Conservation (phyloP, 2,888 invertebrate genomes). For the Branchellion lobata region DNA sequence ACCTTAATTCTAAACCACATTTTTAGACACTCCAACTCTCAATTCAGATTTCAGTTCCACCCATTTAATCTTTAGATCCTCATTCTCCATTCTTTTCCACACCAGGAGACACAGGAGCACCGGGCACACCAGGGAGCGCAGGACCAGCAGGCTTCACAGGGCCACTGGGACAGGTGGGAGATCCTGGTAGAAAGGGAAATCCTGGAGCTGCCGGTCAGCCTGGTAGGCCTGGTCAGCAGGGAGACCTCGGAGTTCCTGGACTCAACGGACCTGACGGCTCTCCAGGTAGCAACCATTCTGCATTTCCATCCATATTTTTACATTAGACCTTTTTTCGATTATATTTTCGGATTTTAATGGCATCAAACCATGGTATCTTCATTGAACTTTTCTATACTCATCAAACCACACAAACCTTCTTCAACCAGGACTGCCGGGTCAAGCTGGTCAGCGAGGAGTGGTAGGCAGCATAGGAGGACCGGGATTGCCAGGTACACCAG, state of each 20-base stretch:
- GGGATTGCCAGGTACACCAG: slow-evolving; percentile 52
- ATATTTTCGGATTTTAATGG: too few species aligned
- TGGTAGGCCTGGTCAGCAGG: slow-evolving; percentile 19
- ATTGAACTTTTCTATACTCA: background rate
- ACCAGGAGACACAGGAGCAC: slow-evolving; percentile 30
- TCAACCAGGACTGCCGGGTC: slow-evolving; percentile 1
- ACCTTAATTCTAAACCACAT: background rate
- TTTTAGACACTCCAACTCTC: background rate
- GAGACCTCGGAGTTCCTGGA: slow-evolving; percentile 26
- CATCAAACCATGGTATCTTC: background rate
- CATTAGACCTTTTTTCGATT: too few species aligned
- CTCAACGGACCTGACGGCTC: slow-evolving; percentile 8
- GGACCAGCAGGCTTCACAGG: slow-evolving; percentile 39
- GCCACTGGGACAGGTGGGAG: slow-evolving; percentile 36
- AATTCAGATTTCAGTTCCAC: background rate
- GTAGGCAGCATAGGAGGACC: too few species aligned
- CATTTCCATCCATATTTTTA: too few species aligned
- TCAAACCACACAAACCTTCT: too few species aligned
- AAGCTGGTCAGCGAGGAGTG: slow-evolving; percentile 5
- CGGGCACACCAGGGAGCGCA: background rate
- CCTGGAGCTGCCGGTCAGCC: slow-evolving; percentile 18
- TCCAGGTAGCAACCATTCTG: background rate
- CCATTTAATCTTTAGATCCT: background rate
- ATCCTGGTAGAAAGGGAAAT: background rate
- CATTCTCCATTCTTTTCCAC: background rate